Base-by-base conservation (phyloP, 2,797 vertebrate genomes). In the Onychomys arenicola region DNA sequence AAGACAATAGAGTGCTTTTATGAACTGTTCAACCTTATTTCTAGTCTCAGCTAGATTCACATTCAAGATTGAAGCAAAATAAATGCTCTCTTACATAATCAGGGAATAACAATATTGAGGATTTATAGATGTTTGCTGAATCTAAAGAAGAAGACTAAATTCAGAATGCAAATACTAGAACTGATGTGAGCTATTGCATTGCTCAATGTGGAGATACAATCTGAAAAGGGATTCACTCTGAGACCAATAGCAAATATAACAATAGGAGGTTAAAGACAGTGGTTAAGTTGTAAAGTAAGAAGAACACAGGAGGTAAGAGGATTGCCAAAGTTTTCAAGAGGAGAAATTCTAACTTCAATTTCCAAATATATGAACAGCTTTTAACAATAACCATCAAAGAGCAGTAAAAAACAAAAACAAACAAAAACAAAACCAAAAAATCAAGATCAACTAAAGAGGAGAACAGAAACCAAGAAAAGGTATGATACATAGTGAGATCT, bases 11-110 rank as follows among this genome's bases (percentile, higher is more conserved):
- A 37, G 81, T 73, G 87, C 19, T 71, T 29, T 84, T 19, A 91
- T 95, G 34, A 92, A 78, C 61, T 92, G 73, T 90, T 89, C 83
- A 85, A 43, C 17, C 12, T 82, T 59, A 92, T 73, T 90, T 82
- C 37, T 90, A 73, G 71, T 89, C 73, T 95, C 55, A 90, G 29
- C 32, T 78, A 81, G 57, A 92, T 88, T 96, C 65, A 13, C 21
- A 59, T 91, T 95, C 37, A 92, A 82, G 10, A 92, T 23, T 92
- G 67, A 93, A n/a, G 82, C 59, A 84, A 94, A 95, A 80, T n/a
- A 95, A 91, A 89, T 57, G 76, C 27, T 82, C 73, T 87, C 91
- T 95, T 86, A 92, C 69, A 80, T 84, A 97, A 90, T 65, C 29
- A 81, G 34, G 85, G 25, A 90, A 81, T 55, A 80, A 77, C 46